Base-by-base conservation (phyloP, 2,113 vertebrate species). In the Pardalotus punctatus region DNA sequence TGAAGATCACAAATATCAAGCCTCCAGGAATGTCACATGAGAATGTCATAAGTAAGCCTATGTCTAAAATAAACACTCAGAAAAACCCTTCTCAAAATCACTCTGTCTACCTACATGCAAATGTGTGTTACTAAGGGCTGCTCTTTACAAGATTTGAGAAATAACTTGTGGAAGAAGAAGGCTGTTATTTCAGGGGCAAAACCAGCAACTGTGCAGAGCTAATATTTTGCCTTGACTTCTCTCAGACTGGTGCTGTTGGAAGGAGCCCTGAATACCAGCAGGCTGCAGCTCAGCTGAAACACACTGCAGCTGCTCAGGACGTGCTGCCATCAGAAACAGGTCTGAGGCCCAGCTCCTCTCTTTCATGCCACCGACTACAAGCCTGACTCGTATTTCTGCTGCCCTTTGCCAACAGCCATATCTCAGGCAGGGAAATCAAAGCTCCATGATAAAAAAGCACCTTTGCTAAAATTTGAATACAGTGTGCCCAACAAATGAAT, bases 1-100 rank as follows among this genome's bases (percentile, higher is more conserved):
- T 71, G 83, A 96, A 66, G 92, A 93, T 83, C 83, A 95, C 71
- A 95, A 86, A 78, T 80, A 93, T 31, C 78, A 81, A 95, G 81
- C 79, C 87, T 87, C 48, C 87, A 91, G 87, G 73, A 93, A 86
- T 83, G 93, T 91, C 95, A 93, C 70, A 77, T 5, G 45, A 93
- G 81, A 96, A 93, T 86, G 86, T 78, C 85, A 67, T 65, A 94
- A 94, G 78, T 76, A 94, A 92, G 87, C 64, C 58, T 27, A 76
- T 8, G 6, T 86, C 81, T 79, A 80, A 91, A 96, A 97, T 73
- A 93, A 84, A 93, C 9, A 12, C 61, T 48, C 11, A 6, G 66
- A 85, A 93, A 91, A 94, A 36, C 58, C 38, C 64, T 91, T 67
- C 67, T 71, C 65, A 71, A 78, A 97, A 92, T 86, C 77, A 64